phyloP scores from a whole-genome alignment of 2,888 invertebrate species.

The Leucophenga maculata region DNA sequence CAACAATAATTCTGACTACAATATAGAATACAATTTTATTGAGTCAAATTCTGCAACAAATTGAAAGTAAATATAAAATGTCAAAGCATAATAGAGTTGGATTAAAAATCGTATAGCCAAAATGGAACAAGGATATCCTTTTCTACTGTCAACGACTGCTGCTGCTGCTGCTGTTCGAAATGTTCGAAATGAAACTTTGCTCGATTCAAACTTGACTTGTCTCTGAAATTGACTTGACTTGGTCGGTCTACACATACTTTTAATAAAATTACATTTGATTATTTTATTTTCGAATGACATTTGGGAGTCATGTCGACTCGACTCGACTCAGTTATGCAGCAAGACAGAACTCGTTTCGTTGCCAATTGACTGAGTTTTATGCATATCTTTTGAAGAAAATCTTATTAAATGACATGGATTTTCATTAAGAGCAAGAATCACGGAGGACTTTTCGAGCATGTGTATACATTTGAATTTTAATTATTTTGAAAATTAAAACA shows the following conservation, averaged over 20 bases:
- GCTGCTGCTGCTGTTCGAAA: neutral
- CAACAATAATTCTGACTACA: conserved; percentile 11
- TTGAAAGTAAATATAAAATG: conserved; percentile 18
- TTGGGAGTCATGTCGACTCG: neutral
- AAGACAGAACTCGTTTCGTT: neutral
- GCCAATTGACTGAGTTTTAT: neutral
- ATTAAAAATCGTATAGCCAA: too few species aligned
- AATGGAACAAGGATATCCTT: too few species aligned
- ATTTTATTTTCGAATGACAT: too few species aligned
- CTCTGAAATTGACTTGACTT: too few species aligned
- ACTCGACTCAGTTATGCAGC: too few species aligned
- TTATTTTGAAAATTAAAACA: too few species aligned
- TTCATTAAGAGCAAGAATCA: too few species aligned
- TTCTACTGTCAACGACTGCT: neutral
- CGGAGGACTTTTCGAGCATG: neutral
- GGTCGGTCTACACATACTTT: too few species aligned
- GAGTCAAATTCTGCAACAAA: conserved; percentile 13
- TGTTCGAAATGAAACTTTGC: neutral
- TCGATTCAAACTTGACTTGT: too few species aligned
- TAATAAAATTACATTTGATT: too few species aligned
- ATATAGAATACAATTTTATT: conserved; percentile 16
- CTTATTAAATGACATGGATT: neutral
- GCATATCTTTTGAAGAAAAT: conserved; percentile 5
- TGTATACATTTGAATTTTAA: neutral
- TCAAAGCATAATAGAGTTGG: too few species aligned